Percentiles rank a stretch among this genome's conserved stretches.
These are phyloP conservation scores for Entomobrya proxima DNA, from an alignment of 2,888 invertebrate genomes.

Conservation along the genomic window DNA sequence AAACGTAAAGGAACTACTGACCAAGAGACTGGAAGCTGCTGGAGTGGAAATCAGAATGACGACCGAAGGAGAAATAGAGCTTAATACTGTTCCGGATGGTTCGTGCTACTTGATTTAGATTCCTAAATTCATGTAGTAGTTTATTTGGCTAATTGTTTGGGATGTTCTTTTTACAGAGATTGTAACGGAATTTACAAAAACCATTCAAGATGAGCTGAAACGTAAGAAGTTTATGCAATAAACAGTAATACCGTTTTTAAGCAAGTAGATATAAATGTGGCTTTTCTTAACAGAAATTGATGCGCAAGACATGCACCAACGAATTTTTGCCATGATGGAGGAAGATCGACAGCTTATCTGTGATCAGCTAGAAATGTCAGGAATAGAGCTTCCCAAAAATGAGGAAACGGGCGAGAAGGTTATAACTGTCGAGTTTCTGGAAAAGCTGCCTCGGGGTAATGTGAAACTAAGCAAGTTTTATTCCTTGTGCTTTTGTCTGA, in stretches of 20 bases:
- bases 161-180: neutral
- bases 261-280: no score
- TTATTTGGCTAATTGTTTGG: no score
- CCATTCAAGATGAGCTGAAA: neutral
- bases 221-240: no score
- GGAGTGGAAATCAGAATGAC: slow-evolving; percentile 19
- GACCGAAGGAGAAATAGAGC: neutral
- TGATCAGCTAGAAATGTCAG: neutral
- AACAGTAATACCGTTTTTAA: no score
- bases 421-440: neutral
- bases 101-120: neutral
- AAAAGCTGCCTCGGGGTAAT: neutral
- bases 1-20: neutral
- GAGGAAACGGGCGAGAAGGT: slow-evolving; percentile 20
- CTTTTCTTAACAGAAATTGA: neutral
- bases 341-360: neutral
- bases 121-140: neutral
- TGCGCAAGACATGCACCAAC: neutral
- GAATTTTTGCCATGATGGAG: neutral
- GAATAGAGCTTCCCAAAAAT: neutral
- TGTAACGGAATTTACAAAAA: neutral
- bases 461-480: neutral
- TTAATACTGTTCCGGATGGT: neutral
- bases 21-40: neutral
- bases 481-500: neutral